Conservation (phyloP, 1,140 invertebrate genomes). For the Diploscapter pachys region DNA sequence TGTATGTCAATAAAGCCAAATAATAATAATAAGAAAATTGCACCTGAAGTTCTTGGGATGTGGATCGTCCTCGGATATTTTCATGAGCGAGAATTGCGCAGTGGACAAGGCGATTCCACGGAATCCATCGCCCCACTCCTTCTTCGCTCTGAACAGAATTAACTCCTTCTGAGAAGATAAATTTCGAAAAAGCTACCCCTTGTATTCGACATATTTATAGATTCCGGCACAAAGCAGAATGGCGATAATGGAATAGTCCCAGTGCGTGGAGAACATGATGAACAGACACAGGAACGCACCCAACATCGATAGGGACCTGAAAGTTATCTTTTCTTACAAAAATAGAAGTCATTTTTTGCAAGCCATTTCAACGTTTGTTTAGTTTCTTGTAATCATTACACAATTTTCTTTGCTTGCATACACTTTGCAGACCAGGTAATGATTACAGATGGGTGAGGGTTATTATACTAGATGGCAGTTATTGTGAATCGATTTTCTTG, state of each 20-base stretch:
- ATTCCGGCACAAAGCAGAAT: constrained; percentile 88
- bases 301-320: constrained; percentile 75
- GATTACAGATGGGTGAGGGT: no score
- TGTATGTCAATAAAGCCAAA: constrained; percentile 13
- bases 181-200: constrained; percentile 70
- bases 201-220: constrained; percentile 99
- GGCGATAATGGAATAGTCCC: constrained; percentile 93
- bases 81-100: constrained; percentile 80
- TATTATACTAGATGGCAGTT: no score
- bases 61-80: constrained; percentile 56
- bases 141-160: constrained; percentile 76
- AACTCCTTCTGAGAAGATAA: constrained; percentile 3
- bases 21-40: constrained; percentile 58
- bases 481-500: no score
- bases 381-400: no score
- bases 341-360: not conserved
- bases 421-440: no score
- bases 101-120: constrained; percentile 91
- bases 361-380: no score
- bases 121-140: constrained; percentile 99
- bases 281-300: constrained; percentile 90
- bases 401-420: no score
- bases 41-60: constrained; percentile 55
- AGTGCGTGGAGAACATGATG: constrained; percentile 99
- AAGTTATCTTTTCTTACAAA: constrained; percentile 2